These are phyloP conservation scores for Boloria selene DNA, from an alignment of 2,888 invertebrate species.

Conservation along the genomic window DNA sequence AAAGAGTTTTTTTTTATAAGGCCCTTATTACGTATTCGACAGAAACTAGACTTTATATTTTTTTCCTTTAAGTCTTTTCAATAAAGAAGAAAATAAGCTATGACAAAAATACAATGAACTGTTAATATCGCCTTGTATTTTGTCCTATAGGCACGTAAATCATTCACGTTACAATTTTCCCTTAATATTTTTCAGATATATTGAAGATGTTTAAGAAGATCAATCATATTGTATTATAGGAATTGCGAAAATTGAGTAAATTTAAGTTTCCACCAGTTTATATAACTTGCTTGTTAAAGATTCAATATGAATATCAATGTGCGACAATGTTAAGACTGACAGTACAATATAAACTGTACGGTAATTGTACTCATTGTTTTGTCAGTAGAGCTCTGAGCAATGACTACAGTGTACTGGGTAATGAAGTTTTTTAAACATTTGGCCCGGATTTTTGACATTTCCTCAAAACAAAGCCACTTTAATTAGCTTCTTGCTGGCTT, in stretches of 20 bases:
- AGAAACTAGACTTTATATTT: too few species aligned
- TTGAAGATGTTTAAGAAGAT: not conserved
- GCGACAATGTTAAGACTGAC: constrained; percentile 30
- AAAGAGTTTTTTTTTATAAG: too few species aligned
- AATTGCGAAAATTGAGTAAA: not conserved
- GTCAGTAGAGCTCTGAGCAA: constrained; percentile 18
- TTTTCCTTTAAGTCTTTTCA: too few species aligned
- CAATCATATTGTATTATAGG: not conserved
- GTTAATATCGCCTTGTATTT: too few species aligned
- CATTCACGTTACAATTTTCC: too few species aligned
- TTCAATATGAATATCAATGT: constrained; percentile 25
- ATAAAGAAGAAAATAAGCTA: too few species aligned
- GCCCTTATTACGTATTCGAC: too few species aligned
- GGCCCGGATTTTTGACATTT: constrained; percentile 18
- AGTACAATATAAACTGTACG: constrained; percentile 30
- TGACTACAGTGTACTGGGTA: constrained; percentile 12
- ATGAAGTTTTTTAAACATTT: constrained; percentile 28
- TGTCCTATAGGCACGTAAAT: too few species aligned
- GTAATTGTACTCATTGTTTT: constrained; percentile 33
- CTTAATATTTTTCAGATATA: too few species aligned
- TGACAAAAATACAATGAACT: too few species aligned
- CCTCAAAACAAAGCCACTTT: not conserved
- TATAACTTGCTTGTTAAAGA: constrained; percentile 19
- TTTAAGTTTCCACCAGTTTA: constrained; percentile 4
- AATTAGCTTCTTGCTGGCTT: not conserved